Evolutionary conservation across 2,797 vertebrate genomes (phyloP), one percentile per base, ranked within the genome.

Genomic region (Amazona finschi): DNA sequence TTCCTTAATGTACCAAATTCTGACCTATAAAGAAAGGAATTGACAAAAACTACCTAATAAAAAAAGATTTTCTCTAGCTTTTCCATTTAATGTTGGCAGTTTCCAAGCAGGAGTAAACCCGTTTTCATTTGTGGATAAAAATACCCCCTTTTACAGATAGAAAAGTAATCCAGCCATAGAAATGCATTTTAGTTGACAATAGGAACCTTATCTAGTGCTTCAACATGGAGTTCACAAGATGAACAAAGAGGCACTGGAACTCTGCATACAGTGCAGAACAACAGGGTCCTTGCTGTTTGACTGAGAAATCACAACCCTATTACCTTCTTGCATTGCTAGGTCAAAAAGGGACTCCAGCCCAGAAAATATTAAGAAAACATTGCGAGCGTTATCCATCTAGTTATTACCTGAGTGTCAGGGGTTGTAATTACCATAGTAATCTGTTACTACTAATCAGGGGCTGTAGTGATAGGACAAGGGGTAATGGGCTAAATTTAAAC

Each of bases 241-340:
- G 3, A 75, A 28, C 1, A 16, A 36, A 72, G 67, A 66, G 52
- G 71, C 30, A 25, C 44, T 47, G 3, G 8, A 52, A 11, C 66
- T 28, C 70, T 27, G 66, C 30, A 14, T 9, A 44, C 2, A 1
- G 14, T 1, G 2, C 15, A 12, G 25, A 57, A 8, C 9, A 52
- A 69, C 0, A 1, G 11, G 20, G 15, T 60, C 22, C 21, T 2
- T 2, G 18, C n/a, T 47, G 9, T 21, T 60, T 6, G 1, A 6
- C 24, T 5, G 7, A 31, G 65, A 84, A 72, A 65, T 22, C 2
- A 5, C 28, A 41, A 53, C 9, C 0, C 0, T 6, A 12, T 9
- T 15, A 33, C 18, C 16, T n/a, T 83, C 17, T 21, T 39, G 9
- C 13, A 31, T 12, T 36, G 25, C 33, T 22, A 39, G 7, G 46